phyloP scores from a whole-genome alignment of 2,797 vertebrate species.

The Gymnothorax javanicus region DNA sequence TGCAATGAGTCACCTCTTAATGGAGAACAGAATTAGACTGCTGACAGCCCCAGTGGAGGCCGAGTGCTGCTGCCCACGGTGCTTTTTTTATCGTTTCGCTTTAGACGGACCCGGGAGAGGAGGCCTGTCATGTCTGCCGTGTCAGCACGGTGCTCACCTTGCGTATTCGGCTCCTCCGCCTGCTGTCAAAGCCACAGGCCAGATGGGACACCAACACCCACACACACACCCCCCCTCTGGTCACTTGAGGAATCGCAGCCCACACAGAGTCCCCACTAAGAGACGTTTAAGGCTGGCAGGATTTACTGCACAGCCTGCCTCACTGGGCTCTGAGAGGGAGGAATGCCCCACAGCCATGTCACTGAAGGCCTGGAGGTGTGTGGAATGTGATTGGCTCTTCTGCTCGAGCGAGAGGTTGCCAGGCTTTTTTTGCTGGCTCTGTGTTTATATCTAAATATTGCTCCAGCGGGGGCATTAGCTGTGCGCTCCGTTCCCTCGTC shows the following conservation, averaged over 20 bases:
- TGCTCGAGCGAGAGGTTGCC: not conserved
- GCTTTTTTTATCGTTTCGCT: not conserved
- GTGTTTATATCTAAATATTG: not conserved
- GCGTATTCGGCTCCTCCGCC: not conserved
- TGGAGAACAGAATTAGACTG: not conserved
- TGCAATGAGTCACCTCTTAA: conserved; percentile 4
- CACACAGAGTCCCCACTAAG: not conserved
- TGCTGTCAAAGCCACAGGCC: not conserved
- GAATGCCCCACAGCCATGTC: not conserved
- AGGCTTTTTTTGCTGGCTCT: conserved; percentile 5
- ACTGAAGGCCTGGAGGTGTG: not conserved
- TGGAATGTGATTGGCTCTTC: not conserved
- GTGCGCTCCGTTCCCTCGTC: not conserved
- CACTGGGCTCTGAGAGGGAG: not conserved
- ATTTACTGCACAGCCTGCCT: not conserved
- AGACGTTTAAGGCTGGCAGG: not conserved
- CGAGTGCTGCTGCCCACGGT: not conserved
- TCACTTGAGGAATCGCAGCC: not conserved
- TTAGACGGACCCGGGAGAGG: not conserved
- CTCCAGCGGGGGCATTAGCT: not conserved
- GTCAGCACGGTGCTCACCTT: not conserved
- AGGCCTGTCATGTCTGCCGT: not conserved
- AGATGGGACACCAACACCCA: not conserved
- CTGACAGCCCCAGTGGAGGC: not conserved
- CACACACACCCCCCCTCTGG: not conserved